Percentiles rank a stretch among this genome's conserved stretches.
Conservation (phyloP, 1,140 invertebrate genomes). For the Meteorus sp. region DNA sequence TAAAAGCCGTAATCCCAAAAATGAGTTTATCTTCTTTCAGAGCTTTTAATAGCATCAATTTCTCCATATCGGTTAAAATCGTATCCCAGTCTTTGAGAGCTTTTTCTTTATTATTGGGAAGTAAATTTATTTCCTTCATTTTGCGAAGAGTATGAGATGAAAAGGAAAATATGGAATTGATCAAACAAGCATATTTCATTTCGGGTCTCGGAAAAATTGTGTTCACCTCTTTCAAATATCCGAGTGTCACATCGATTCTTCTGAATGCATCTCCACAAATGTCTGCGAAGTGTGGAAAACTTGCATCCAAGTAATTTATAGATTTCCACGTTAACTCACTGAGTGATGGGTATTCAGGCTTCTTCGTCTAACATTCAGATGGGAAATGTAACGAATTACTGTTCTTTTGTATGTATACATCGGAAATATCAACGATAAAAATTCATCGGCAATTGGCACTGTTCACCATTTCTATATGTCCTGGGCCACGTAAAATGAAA, state of each 20-base stretch:
- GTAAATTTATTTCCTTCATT: conserved; percentile 60
- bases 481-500: conserved; percentile 73
- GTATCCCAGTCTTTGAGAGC: conserved; percentile 64
- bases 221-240: neutral
- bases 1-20: conserved; percentile 78
- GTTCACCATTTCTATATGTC: conserved; percentile 38
- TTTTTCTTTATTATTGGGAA: conserved; percentile 50
- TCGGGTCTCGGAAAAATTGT: neutral
- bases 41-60: conserved; percentile 77
- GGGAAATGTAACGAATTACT: neutral
- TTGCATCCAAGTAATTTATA: conserved; percentile 13
- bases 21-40: conserved; percentile 82
- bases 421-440: conserved; percentile 1
- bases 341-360: neutral
- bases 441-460: conserved; percentile 1
- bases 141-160: neutral
- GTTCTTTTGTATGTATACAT: neutral
- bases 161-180: neutral
- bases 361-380: conserved; percentile 40
- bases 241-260: neutral
- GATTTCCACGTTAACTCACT: conserved; percentile 11
- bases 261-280: neutral
- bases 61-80: conserved; percentile 72
- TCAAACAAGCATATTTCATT: neutral
- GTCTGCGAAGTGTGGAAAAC: neutral